phyloP scores from a whole-genome alignment of 2,888 invertebrate genomes.

The Dryobotodes eremita region DNA sequence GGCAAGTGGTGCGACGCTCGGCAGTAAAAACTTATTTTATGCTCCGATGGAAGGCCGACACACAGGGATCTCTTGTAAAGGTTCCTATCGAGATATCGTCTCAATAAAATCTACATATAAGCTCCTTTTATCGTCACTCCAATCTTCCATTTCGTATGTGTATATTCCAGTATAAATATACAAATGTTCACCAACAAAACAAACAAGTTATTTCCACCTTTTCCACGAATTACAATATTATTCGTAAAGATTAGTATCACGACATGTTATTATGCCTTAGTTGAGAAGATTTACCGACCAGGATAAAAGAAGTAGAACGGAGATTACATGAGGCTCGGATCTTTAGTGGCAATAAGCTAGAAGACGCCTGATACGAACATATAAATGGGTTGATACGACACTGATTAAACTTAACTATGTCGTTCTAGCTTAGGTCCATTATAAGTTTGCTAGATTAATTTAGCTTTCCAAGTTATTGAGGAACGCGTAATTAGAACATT shows the following conservation, averaged over 20 bases:
- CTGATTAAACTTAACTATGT: conserved; percentile 43
- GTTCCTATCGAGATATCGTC: conserved; percentile 72
- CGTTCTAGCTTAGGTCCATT: conserved; percentile 22
- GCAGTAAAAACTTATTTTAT: conserved; percentile 71
- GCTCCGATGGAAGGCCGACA: conserved; percentile 52
- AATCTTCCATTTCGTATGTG: conserved; percentile 62
- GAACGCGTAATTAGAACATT: not conserved
- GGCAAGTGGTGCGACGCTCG: conserved; percentile 59
- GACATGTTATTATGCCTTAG: conserved; percentile 48
- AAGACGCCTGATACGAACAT: conserved; percentile 42
- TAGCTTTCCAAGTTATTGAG: conserved; percentile 14
- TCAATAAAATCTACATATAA: conserved; percentile 79
- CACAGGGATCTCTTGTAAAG: conserved; percentile 67
- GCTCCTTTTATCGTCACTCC: conserved; percentile 63
- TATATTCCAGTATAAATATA: conserved; percentile 40
- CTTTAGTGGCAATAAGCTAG: conserved; percentile 59
- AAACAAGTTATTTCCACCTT: conserved; percentile 51
- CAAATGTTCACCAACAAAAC: conserved; percentile 49
- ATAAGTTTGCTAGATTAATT: conserved; percentile 28
- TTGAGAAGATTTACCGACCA: conserved; percentile 55
- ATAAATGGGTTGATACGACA: conserved; percentile 51
- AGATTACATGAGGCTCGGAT: conserved; percentile 49
- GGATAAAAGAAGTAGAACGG: conserved; percentile 44
- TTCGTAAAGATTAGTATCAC: conserved; percentile 52
- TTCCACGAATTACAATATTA: conserved; percentile 49